Evolutionary conservation across 2,113 vertebrate genomes (phyloP), one percentile per base, ranked within the genome.

Genomic region (Progne subis): DNA sequence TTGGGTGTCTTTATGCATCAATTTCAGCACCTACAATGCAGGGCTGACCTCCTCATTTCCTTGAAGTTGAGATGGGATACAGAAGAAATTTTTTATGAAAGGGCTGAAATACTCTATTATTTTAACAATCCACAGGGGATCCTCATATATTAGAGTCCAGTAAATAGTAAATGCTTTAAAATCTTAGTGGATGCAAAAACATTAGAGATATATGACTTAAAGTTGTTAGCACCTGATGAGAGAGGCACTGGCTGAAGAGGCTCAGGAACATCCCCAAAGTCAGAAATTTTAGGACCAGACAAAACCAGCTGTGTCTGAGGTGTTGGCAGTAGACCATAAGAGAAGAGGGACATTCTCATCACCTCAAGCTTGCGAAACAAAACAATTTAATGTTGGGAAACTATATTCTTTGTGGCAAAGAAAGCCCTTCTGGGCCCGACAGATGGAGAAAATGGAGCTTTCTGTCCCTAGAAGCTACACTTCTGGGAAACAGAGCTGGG

Each of bases 401-500:
- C 17, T 55, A 5, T 31, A 20, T 79, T 67, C n/a, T 53, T 88
- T 81, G 44, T 70, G 68, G 50, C 49, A 88, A 76, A 95, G 53
- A 24, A 77, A 77, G 13, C 47, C 60, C 76, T 94, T 88, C 85
- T 93, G 82, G 92, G 64, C 29, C 28, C 0, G 0, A 88, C 87
- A 94, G 95, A 93, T 93, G 93, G 87, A 93, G 87, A 85, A 79
- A 90, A 88, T 52, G 18, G 84, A 61, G 31, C 59, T 74, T 91
- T 89, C 75, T 67, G 55, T 93, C 78, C 78, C 39, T 69, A 88
- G 64, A 43, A 88, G 34, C 46, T 52, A 77, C 1, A 3, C 49
- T 76, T 81, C 52, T 81, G 60, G 50, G 75, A 93, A 92, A 79
- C 18, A 67, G 78, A 91, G 63, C 34, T 85, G 68, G 75, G 71